phyloP scores from a whole-genome alignment of 2,888 invertebrate genomes.

The Plagiodera versicolora region DNA sequence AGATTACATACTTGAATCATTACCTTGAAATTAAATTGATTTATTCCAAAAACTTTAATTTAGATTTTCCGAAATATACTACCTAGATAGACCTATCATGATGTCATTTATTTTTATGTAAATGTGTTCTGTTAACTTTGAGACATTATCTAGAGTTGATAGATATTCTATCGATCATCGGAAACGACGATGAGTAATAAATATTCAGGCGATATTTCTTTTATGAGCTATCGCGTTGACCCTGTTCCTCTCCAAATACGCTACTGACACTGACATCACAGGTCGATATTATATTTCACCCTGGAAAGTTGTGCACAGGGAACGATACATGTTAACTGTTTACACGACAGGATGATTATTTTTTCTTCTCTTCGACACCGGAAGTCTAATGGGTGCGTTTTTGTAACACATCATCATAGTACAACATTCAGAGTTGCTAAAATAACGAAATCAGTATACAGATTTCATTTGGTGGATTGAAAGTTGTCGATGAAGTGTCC shows the following conservation, averaged over 20 bases:
- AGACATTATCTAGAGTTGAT: background rate
- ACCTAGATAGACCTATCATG: too few species aligned
- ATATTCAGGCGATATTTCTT: background rate
- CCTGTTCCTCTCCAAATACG: background rate
- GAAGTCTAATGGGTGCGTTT: conserved; percentile 3
- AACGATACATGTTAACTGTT: conserved; percentile 10
- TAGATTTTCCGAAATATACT: too few species aligned
- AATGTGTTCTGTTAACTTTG: too few species aligned
- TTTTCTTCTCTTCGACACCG: background rate
- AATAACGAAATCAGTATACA: too few species aligned
- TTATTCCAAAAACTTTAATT: too few species aligned
- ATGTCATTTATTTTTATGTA: too few species aligned
- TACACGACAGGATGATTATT: conserved; percentile 5
- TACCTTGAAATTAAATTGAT: too few species aligned
- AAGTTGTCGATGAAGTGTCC: too few species aligned
- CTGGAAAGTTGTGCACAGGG: conserved; percentile 13
- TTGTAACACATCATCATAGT: background rate
- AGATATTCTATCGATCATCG: background rate
- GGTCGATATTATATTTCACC: conserved; percentile 15
- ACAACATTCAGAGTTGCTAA: background rate
- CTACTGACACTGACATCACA: conserved; percentile 14
- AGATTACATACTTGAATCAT: too few species aligned
- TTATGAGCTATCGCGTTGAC: conserved; percentile 2
- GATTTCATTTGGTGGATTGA: too few species aligned
- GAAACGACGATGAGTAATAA: background rate